A percentile compares a stretch with the other conserved stretches of the same genome.
phyloP scores from a whole-genome alignment of 1,140 invertebrate genomes.

The Drosophila subobscura region DNA sequence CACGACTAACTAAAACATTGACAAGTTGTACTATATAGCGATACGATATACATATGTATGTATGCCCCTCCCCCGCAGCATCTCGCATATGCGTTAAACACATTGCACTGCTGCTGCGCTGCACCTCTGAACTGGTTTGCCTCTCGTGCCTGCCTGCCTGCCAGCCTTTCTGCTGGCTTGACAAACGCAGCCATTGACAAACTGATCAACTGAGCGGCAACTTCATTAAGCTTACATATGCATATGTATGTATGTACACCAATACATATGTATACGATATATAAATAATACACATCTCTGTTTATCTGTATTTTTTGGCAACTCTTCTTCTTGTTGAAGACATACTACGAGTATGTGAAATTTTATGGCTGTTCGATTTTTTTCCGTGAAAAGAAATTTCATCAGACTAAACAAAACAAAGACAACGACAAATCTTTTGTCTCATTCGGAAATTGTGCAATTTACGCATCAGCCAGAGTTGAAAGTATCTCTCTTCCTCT shows the following conservation, averaged over 20 bases:
- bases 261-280: background rate
- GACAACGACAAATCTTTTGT: conserved; percentile 30
- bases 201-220: conserved; percentile 21
- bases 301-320: conserved; percentile 39
- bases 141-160: conserved; percentile 7
- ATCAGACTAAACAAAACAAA: conserved; percentile 24
- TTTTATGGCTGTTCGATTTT: conserved; percentile 38
- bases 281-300: conserved; percentile 4
- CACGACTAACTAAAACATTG: conserved; percentile 78
- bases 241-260: conserved; percentile 10
- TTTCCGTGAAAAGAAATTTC: conserved; percentile 50
- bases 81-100: conserved; percentile 60
- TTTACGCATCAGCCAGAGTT: conserved; percentile 32
- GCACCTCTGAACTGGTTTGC: conserved; percentile 61
- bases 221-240: conserved; percentile 20
- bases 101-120: conserved; percentile 53
- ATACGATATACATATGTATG: conserved; percentile 3
- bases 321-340: conserved; percentile 30
- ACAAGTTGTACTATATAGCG: conserved; percentile 71
- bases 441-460: conserved; percentile 51
- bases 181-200: conserved; percentile 51
- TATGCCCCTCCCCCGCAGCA: conserved; percentile 20
- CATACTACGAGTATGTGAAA: conserved; percentile 31
- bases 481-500: conserved; percentile 23
- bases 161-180: conserved; percentile 8